Evolutionary conservation across 2,113 vertebrate species (phyloP), one percentile per base, ranked within the genome.

Genomic region (Ageneiosus marmoratus): DNA sequence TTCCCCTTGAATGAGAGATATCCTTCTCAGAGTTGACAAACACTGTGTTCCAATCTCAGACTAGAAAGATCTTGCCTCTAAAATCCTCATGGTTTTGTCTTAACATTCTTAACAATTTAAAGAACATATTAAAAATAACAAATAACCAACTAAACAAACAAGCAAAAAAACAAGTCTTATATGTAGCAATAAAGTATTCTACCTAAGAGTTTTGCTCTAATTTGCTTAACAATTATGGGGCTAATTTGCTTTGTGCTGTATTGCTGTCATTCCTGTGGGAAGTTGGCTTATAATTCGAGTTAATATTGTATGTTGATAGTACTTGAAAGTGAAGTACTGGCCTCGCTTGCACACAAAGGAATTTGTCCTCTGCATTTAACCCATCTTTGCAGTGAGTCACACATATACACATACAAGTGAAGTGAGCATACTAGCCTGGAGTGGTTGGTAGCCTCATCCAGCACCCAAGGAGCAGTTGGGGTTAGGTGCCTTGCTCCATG

Each of bases 81-180:
- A 92, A 90, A 91, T 29, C 90, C 89, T 91, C 91, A 91, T 93
- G 88, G n/a, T n/a, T n/a, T 92, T 90, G 90, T 89, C 91, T 90
- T 89, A 89, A 86, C 9, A 65, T 81, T 86, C 73, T n/a, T 86
- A 87, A 89, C 91, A 86, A 90, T 88, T 93, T 88, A 91, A 75
- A 78, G 7, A 67, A 67, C 63, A 24, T 12, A 41, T 37, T 11
- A 34, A 51, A n/a, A 60, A 32, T 3, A 41, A 41, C 37, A 41
- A 41, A 5, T 5, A 41, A 41, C 3, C 37, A 41, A 41, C 3
- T 5, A 41, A 41, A 5, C 37, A 41, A 32, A 65, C 32, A 12
- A 11, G 11, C n/a, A 18, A 65, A 32, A 37, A 12, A 41, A 15
- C 41, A 41, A 24, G 27, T 37, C 20, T 69, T 34, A 12, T 12